phyloP scores from a whole-genome alignment of 2,113 vertebrate species.

The Cairina moschata region DNA sequence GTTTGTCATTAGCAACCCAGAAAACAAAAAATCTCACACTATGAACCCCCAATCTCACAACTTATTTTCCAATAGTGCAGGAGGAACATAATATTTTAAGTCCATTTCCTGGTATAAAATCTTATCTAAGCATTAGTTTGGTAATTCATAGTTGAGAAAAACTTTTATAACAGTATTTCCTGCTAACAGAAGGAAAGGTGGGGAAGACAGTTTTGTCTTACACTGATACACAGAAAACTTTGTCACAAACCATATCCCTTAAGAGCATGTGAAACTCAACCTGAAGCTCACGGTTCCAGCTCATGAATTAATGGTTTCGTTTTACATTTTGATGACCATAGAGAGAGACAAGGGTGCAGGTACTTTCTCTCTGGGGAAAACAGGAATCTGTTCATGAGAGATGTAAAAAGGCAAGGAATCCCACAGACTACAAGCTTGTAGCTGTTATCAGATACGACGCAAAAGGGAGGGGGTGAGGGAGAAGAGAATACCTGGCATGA shows the following conservation, averaged over 20 bases:
- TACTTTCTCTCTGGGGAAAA: slow-evolving; percentile 24
- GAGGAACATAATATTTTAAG: background rate
- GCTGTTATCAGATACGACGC: slow-evolving; percentile 5
- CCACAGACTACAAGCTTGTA: background rate
- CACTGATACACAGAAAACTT: background rate
- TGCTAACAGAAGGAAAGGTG: background rate
- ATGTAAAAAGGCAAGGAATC: background rate
- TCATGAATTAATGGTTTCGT: background rate
- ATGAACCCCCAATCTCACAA: background rate
- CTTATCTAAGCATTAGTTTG: background rate
- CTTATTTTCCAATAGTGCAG: fast-evolving
- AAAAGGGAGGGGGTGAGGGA: background rate
- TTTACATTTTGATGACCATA: background rate
- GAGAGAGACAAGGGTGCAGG: background rate
- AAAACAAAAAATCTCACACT: background rate
- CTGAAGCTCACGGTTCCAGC: background rate
- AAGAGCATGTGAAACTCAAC: background rate
- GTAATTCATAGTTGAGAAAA: background rate
- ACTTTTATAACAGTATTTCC: background rate
- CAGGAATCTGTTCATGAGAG: background rate
- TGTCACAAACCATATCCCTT: background rate
- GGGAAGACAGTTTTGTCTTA: background rate
- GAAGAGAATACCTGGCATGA: background rate
- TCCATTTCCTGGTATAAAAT: background rate
- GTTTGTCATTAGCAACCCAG: background rate